Conservation (phyloP, 2,888 invertebrate genomes). For the Drosophila basisetae region DNA sequence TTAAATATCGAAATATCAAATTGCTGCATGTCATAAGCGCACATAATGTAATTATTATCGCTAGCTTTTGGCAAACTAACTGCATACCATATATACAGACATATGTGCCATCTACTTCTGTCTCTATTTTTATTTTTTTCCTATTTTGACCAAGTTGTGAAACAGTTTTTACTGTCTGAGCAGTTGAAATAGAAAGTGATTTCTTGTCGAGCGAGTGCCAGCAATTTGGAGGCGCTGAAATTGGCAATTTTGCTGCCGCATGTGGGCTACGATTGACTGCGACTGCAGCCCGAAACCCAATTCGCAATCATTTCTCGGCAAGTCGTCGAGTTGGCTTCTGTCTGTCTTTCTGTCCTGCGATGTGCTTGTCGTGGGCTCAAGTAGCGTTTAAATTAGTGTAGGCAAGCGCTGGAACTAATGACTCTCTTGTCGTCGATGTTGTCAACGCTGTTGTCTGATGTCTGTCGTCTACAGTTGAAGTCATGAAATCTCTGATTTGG, state of each 20-base stretch:
- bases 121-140: background rate
- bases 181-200: conserved; percentile 76
- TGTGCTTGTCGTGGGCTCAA: conserved; percentile 47
- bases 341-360: background rate
- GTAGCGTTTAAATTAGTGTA: conserved; percentile 73
- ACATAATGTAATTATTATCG: conserved; percentile 69
- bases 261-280: conserved; percentile 44
- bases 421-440: conserved; percentile 56
- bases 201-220: conserved; percentile 50
- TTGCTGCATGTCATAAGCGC: conserved; percentile 56
- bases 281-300: conserved; percentile 21
- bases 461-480: conserved; percentile 21
- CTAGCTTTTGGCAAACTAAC: conserved; percentile 52
- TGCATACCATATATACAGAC: conserved; percentile 14
- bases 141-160: conserved; percentile 35
- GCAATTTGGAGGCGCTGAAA: conserved; percentile 74
- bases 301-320: conserved; percentile 1
- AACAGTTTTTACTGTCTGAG: conserved; percentile 31
- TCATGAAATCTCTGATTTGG: conserved; percentile 38
- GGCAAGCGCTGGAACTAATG: conserved; percentile 80
- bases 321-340: conserved; percentile 34
- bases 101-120: conserved; percentile 18
- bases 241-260: conserved; percentile 64
- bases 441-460: conserved; percentile 38
- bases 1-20: conserved; percentile 54